Evolutionary conservation across 2,113 vertebrate genomes (phyloP).

Genomic region (Galemys pyrenaicus): DNA sequence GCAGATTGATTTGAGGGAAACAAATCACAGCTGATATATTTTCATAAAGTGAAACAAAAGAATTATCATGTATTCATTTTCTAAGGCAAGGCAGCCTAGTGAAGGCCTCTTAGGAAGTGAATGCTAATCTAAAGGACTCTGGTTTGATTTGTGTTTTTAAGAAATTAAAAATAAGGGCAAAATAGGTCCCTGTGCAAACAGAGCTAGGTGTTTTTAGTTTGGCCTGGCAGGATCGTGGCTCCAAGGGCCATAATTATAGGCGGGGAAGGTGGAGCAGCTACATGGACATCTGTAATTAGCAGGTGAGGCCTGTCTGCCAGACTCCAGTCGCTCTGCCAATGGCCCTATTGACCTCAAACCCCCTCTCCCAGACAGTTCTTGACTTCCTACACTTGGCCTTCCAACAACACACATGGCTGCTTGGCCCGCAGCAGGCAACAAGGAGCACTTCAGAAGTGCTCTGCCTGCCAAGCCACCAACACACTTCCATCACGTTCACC

Average conservation of each 20-base stretch:
- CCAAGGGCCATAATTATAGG: conserved; percentile 46
- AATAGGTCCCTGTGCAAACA: not conserved
- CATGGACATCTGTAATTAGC: conserved; percentile 72
- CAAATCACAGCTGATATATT: not conserved
- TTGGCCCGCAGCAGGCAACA: not conserved
- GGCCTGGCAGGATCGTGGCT: not conserved
- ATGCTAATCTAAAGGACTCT: not conserved
- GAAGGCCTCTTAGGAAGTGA: not conserved
- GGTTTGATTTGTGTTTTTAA: conserved; percentile 8
- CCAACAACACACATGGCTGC: not conserved
- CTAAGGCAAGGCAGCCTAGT: not conserved
- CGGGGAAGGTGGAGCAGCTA: not conserved
- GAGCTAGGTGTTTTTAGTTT: conserved; percentile 53
- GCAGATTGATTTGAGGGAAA: not conserved
- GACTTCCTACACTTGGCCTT: not conserved
- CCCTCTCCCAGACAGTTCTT: not conserved
- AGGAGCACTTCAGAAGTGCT: not conserved
- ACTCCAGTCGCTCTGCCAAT: not conserved
- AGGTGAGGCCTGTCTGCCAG: conserved; percentile 64
- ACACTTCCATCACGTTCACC: not conserved
- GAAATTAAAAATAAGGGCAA: conserved; percentile 66
- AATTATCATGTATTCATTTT: not conserved
- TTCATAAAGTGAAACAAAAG: not conserved
- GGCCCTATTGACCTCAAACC: conserved; percentile 50
- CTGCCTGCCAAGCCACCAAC: not conserved